A percentile compares a stretch with the other conserved stretches of the same genome.
These are phyloP conservation scores for Eueides isabella DNA, from an alignment of 1,140 invertebrate genomes.

Conservation along the genomic window DNA sequence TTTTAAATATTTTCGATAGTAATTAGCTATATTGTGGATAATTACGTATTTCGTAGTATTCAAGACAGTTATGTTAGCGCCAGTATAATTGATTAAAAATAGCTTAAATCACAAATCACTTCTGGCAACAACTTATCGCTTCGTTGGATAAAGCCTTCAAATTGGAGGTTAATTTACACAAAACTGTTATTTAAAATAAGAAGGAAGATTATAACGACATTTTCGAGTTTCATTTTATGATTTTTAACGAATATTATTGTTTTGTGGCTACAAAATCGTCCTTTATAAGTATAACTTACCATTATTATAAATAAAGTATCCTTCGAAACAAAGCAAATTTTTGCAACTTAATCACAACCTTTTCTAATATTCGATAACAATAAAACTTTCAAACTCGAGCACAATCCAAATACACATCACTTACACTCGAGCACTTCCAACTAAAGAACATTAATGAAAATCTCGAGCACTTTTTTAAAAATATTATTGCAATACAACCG, in stretches of 20 bases:
- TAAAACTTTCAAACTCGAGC: no score
- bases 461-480: conserved; percentile 49
- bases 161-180: conserved; percentile 17
- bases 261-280: background rate
- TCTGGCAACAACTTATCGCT: conserved; percentile 21
- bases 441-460: background rate
- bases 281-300: background rate
- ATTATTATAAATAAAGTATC: background rate
- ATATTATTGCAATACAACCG: no score
- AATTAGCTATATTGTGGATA: background rate
- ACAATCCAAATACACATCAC: background rate
- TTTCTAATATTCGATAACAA: background rate
- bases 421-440: background rate
- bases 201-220: background rate
- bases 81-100: conserved; percentile 14
- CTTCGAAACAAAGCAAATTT: background rate
- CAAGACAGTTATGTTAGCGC: background rate
- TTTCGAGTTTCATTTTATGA: background rate
- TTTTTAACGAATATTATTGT: background rate
- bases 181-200: conserved; percentile 24
- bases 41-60: background rate
- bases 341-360: background rate
- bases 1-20: background rate
- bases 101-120: conserved; percentile 16
- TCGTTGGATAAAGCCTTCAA: conserved; percentile 28